Base-by-base conservation (phyloP, 2,113 vertebrate genomes). In the Nycticryphes semicollaris region DNA sequence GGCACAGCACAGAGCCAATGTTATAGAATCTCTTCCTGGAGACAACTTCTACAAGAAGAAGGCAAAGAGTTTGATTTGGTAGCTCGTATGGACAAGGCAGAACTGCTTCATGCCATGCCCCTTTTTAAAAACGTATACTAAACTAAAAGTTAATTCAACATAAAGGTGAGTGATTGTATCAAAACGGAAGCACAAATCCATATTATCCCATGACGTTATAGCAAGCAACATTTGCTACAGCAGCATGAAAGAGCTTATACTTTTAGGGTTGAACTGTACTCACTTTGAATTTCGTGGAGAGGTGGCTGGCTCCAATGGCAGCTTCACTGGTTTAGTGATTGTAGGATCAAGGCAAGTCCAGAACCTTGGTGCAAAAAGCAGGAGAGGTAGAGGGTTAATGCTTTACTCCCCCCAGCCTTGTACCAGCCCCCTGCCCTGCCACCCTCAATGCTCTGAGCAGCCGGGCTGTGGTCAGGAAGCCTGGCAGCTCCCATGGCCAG, bases 401-500 rank as follows among this genome's bases (percentile, higher is more conserved):
- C 23, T n/a, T 64, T 8, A 43, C 66, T 23, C 18, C 13, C 18
- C 17, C 17, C 11, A 22, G 10, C 14, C 33, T 24, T 2, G 47
- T n/a, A 25, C 27, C 48, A 57, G 73, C 37, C 68, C 56, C 59
- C 54, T 24, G 63, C 31, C 35, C 8, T 7, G 31, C 28, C 59
- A 54, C 18, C 33, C 18, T 37, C 1, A 0, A 62, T 54, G 39
- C 8, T 22, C 24, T 41, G 23, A 33, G 68, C 39, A 39, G 47
- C 33, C 1, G 1, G 62, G 28, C 74, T 45, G 51, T 3, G 4
- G 30, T 43, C 53, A 12, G 51, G 3, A 2, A 2, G 48, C 69
- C 33, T 39, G 1, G 0, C 4, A 1, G 30, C 64, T 90, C 8
- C 2, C 15, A 31, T 35, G 35, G 47, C 72, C 3, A 8, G 20